Conservation (phyloP, 2,797 vertebrate species). For the Chloroceryle inda region DNA sequence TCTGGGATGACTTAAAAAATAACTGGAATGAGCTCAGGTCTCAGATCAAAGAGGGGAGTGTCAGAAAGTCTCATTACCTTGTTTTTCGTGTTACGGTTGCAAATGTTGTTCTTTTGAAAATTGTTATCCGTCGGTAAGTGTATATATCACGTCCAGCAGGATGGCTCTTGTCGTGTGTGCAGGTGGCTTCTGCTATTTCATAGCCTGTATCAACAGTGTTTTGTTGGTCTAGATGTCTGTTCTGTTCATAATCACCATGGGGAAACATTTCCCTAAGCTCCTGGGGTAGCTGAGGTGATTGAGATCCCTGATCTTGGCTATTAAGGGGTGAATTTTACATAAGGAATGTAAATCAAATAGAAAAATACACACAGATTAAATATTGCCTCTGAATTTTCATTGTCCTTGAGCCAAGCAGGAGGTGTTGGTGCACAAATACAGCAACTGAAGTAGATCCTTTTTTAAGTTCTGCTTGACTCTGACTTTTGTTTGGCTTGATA, state of each 20-base stretch:
- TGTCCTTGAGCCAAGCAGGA: neutral
- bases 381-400: neutral
- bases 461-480: neutral
- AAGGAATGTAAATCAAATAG: neutral
- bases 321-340: neutral
- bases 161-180: neutral
- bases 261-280: neutral
- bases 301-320: neutral
- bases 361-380: neutral
- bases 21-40: constrained; percentile 25
- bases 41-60: constrained; percentile 47
- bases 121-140: neutral
- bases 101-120: neutral
- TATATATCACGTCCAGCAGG: rapidly evolving
- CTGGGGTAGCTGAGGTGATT: neutral
- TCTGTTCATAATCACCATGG: neutral
- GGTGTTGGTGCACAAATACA: neutral
- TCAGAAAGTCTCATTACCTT: constrained; percentile 48
- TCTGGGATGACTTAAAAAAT: constrained; percentile 59
- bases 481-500: neutral
- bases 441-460: neutral
- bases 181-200: neutral
- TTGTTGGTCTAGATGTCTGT: neutral
- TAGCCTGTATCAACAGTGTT: neutral
- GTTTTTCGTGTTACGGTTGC: neutral